phyloP scores from a whole-genome alignment of 1,140 invertebrate genomes.

The Harpegnathos saltator region DNA sequence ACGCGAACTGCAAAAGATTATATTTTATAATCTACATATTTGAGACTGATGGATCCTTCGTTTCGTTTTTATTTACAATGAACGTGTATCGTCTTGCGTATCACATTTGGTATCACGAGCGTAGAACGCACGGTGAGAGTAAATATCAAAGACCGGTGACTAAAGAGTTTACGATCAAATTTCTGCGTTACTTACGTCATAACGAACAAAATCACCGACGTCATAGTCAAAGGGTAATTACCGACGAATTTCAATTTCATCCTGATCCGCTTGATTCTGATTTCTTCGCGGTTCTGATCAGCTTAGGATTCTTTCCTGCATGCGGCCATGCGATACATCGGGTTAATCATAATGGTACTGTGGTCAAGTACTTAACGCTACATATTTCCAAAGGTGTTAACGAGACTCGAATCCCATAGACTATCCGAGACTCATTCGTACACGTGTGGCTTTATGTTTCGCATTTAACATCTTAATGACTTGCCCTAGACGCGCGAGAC shows the following conservation, averaged over 20 bases:
- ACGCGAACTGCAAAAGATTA: not conserved
- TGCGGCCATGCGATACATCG: not conserved
- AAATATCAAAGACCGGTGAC: slow-evolving; percentile 6
- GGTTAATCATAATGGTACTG: slow-evolving; percentile 6
- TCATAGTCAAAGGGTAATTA: too few relatives aligned
- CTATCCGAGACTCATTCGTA: slow-evolving; percentile 7
- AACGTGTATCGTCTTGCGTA: not conserved
- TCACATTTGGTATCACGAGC: not conserved
- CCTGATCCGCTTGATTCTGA: not conserved
- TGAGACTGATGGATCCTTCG: not conserved
- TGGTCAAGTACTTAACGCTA: not conserved
- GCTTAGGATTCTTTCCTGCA: not conserved
- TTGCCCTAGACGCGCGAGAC: not conserved
- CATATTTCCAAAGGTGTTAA: not conserved
- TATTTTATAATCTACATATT: not conserved
- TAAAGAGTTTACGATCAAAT: slow-evolving; percentile 9
- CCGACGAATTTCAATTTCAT: too few relatives aligned
- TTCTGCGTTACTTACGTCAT: not conserved
- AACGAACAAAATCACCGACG: not conserved
- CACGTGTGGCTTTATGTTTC: not conserved
- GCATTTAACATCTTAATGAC: slow-evolving; percentile 18
- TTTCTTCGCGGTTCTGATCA: not conserved
- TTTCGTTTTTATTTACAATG: not conserved
- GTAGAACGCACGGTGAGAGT: not conserved
- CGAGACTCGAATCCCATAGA: not conserved